Base-by-base conservation (phyloP, 2,113 vertebrate genomes). In the Podiceps cristatus region DNA sequence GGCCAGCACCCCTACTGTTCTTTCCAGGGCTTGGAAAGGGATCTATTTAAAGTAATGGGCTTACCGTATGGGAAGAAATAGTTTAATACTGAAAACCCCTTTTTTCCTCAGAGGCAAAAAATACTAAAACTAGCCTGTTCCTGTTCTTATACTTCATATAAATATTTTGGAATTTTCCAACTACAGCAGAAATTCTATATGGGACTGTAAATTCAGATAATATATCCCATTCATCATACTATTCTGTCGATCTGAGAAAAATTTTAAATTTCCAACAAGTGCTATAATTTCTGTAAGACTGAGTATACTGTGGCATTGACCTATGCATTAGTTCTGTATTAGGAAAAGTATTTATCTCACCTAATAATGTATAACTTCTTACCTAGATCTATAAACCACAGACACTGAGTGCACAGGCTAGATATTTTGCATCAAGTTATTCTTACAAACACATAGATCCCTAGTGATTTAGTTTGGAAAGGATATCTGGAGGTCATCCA, bases 141-240 rank as follows among this genome's bases (percentile, higher is more conserved):
- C 24, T 79, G 24, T 58, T 88, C 78, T 50, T 92, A 18, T 4
- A 72, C 52, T 67, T 83, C n/a, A 18, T 94, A 35, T 18, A 23
- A 83, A 88, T 95, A 88, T 88, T 91, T 52, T 62, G 7, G 63
- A 80, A 72, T 91, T 93, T 88, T 95, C 71, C 91, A 76, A 7
- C 23, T 90, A 45, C 25, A 59, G 86, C 58, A 92, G 83, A 88
- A 94, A 88, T 88, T 76, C 71, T 79, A 44, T 91, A 83, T 60
- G 33, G 23, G 29, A 68, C 53, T 80, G n/a, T 83, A 91, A 52
- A 63, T 91, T 86, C 23, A 82, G n/a, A 44, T 37, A 72, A 25
- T 88, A 15, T 58, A 47, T 71, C 60, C 92, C 31, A 72, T 94
- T 90, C 53, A 80, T 96, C 80, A 93, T 89, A 8, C 49, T 91